Evolutionary conservation across 2,888 invertebrate genomes (phyloP).

Genomic region (Smittia aterrima): DNA sequence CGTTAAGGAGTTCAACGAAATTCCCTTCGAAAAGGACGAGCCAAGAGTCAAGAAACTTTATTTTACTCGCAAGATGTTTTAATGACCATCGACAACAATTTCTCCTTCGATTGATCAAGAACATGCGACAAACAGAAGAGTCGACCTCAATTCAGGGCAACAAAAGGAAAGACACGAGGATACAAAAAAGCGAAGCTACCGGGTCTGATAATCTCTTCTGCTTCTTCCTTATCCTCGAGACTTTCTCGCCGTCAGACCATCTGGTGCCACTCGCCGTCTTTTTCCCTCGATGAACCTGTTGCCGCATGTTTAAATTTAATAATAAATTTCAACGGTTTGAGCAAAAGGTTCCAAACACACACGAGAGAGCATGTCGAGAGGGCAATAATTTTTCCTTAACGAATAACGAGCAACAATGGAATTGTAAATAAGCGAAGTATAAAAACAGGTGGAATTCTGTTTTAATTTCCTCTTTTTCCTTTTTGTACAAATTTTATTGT

Average conservation of each 20-base stretch:
- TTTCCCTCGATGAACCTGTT: constrained; percentile 36
- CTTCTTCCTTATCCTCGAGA: background rate
- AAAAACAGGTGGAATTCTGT: constrained; percentile 31
- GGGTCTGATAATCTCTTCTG: background rate
- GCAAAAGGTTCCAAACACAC: background rate
- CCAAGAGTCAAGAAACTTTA: constrained; percentile 3
- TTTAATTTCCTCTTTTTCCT: constrained; percentile 27
- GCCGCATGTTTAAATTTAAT: constrained; percentile 24
- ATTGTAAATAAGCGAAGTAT: background rate
- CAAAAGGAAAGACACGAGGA: background rate
- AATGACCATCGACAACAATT: constrained; percentile 37
- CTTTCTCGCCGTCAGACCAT: constrained; percentile 30
- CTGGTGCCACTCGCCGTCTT: constrained; percentile 20
- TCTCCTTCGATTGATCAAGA: background rate
- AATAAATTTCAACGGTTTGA: constrained; percentile 26
- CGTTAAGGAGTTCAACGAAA: constrained; percentile 15
- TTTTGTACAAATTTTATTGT: constrained; percentile 3
- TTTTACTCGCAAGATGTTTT: no score
- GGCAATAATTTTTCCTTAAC: background rate
- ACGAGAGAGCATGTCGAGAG: constrained; percentile 3
- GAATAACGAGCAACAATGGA: background rate
- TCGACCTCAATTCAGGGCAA: background rate
- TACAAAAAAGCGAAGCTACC: background rate
- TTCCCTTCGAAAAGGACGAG: constrained; percentile 16
- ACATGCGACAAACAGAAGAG: constrained; percentile 32